phyloP scores from a whole-genome alignment of 2,113 vertebrate species.

The Sinosuthora webbiana region DNA sequence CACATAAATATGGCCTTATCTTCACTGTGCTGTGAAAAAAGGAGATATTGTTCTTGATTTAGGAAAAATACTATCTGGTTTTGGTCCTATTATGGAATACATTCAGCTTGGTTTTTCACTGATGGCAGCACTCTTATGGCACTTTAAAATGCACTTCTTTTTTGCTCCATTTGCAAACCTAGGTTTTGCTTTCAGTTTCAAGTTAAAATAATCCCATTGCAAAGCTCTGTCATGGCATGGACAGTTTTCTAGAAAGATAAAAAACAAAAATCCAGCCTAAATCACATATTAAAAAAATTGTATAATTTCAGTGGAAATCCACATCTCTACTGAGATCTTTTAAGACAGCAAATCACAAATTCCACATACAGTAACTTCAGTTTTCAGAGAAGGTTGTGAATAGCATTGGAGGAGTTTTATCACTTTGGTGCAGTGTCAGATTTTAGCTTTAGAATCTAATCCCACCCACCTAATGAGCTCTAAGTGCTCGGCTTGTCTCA shows the following conservation, averaged over 20 bases:
- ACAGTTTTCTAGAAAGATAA: not conserved
- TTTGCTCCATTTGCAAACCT: not conserved
- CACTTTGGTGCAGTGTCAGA: not conserved
- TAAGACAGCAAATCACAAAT: not conserved
- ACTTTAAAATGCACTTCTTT: not conserved
- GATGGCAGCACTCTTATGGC: not conserved
- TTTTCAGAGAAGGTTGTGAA: not conserved
- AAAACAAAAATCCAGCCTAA: not conserved
- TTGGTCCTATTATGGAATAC: not conserved
- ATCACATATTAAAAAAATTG: not conserved
- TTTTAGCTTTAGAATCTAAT: not conserved
- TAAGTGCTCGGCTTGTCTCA: not conserved
- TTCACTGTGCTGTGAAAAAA: not conserved
- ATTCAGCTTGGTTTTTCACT: not conserved
- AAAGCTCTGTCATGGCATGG: not conserved
- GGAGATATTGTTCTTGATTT: not conserved
- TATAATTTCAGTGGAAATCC: not conserved
- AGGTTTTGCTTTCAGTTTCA: not conserved
- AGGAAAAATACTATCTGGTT: not conserved
- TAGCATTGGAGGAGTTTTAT: not conserved
- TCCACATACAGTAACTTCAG: not conserved
- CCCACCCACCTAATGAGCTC: not conserved
- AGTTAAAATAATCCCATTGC: not conserved
- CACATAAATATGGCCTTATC: not conserved
- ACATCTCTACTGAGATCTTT: fast-evolving